Evolutionary conservation across 2,797 vertebrate genomes (phyloP).

Genomic region (Centropyge bicolor): DNA sequence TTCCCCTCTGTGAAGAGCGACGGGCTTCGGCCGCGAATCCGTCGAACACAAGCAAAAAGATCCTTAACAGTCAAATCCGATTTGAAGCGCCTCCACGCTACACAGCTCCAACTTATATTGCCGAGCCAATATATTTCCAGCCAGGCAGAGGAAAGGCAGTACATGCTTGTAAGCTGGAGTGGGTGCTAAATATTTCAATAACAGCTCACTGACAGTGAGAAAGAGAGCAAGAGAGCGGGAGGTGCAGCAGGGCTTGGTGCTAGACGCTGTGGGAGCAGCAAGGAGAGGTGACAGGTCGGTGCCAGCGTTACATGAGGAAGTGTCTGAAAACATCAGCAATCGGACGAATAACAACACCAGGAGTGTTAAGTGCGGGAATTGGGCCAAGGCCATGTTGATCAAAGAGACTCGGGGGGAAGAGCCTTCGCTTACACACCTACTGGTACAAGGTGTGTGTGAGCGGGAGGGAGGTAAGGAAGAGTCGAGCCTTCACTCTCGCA

Average conservation of each 20-base stretch:
- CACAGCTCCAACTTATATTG: conserved; percentile 42
- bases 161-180: conserved; percentile 58
- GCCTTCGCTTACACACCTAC: conserved; percentile 65
- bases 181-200: conserved; percentile 81
- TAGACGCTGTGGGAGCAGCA: conserved; percentile 55
- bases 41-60: conserved; percentile 31
- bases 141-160: conserved; percentile 60
- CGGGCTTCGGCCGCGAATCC: conserved; percentile 8
- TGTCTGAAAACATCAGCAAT: conserved; percentile 70
- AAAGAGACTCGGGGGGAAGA: conserved; percentile 25
- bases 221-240: conserved; percentile 32
- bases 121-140: conserved; percentile 61
- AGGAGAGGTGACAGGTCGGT: conserved; percentile 65
- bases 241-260: conserved; percentile 40
- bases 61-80: conserved; percentile 52
- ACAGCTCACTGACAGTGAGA: conserved; percentile 62
- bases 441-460: conserved; percentile 66
- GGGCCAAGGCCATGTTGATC: conserved; percentile 47
- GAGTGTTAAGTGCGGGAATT: conserved; percentile 45
- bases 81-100: conserved; percentile 45
- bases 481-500: conserved; percentile 40
- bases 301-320: conserved; percentile 64
- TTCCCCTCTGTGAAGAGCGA: conserved; percentile 22
- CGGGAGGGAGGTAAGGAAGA: conserved; percentile 12
- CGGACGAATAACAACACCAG: conserved; percentile 47